Percentiles rank a stretch among this genome's conserved stretches.
Conservation (phyloP, 2,888 invertebrate species). For the Drosophila antonietae region DNA sequence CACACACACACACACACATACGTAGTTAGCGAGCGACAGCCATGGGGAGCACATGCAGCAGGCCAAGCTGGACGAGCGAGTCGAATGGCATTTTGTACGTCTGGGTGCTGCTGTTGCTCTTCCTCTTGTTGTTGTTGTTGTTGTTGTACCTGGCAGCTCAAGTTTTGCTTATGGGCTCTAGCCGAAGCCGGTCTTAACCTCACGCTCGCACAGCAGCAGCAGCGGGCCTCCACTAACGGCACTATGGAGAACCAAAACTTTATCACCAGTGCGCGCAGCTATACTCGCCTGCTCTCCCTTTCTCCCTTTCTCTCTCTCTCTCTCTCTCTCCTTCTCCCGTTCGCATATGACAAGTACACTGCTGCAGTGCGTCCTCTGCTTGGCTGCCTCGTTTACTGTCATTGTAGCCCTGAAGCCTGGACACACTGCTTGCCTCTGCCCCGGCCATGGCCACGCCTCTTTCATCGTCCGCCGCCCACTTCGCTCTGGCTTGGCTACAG, state of each 20-base stretch:
- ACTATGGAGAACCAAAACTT: conserved; percentile 74
- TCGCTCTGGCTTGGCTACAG: conserved; percentile 48
- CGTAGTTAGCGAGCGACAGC: not conserved
- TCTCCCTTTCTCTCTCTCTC: conserved; percentile 18
- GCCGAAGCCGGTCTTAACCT: conserved; percentile 66
- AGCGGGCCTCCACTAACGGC: conserved; percentile 65
- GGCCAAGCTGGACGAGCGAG: conserved; percentile 53
- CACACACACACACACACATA: not conserved
- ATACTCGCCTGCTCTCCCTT: conserved; percentile 31
- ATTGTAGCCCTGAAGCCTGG: conserved; percentile 53
- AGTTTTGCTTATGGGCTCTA: conserved; percentile 53
- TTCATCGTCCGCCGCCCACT: conserved; percentile 7
- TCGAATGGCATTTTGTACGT: conserved; percentile 53
- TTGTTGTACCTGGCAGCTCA: conserved; percentile 61
- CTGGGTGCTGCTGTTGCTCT: conserved; percentile 64
- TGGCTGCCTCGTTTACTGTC: conserved; percentile 65
- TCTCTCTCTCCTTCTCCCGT: no score
- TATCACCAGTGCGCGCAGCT: conserved; percentile 71
- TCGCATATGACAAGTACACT: conserved; percentile 76
- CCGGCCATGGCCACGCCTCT: conserved; percentile 4
- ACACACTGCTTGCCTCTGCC: not conserved
- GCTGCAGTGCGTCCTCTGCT: conserved; percentile 69
- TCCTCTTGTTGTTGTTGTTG: conserved; percentile 25
- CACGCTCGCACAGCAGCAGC: conserved; percentile 53
- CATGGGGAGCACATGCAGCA: conserved; percentile 50